These are phyloP conservation scores for Helicoverpa assulta DNA, from an alignment of 2,888 invertebrate species.

Conservation along the genomic window DNA sequence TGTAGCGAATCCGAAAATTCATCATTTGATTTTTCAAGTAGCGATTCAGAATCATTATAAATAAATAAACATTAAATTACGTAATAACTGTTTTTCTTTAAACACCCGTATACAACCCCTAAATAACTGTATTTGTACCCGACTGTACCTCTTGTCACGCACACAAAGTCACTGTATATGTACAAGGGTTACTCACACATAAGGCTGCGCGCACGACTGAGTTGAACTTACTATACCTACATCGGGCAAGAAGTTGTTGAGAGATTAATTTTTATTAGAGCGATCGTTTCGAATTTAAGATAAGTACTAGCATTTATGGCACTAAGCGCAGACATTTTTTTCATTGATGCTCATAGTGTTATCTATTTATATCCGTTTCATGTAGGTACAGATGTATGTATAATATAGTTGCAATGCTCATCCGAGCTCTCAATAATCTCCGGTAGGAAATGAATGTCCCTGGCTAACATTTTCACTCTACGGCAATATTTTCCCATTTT, in stretches of 20 bases:
- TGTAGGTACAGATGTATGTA: slow-evolving; percentile 2
- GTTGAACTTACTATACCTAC: too few relatives aligned
- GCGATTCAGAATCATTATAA: too few relatives aligned
- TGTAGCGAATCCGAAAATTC: too few relatives aligned
- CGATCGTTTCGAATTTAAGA: slow-evolving; percentile 37
- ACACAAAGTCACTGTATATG: too few relatives aligned
- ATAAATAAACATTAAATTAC: too few relatives aligned
- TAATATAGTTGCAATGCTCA: slow-evolving; percentile 30
- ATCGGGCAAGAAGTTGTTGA: slow-evolving; percentile 67
- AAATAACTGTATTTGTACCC: too few relatives aligned
- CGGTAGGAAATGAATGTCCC: slow-evolving; percentile 67
- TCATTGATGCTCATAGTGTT: slow-evolving; percentile 15
- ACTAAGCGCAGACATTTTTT: neutral
- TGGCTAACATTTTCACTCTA: slow-evolving; percentile 59
- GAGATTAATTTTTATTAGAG: slow-evolving; percentile 69
- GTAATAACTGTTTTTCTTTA: too few relatives aligned
- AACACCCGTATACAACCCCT: too few relatives aligned
- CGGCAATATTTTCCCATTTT: slow-evolving; percentile 22
- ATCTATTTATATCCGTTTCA: slow-evolving; percentile 22
- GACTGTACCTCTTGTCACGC: too few relatives aligned
- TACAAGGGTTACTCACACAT: too few relatives aligned
- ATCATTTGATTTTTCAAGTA: too few relatives aligned
- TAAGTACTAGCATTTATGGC: neutral
- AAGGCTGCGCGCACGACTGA: too few relatives aligned
- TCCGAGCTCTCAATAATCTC: slow-evolving; percentile 59